Evolutionary conservation across 2,113 vertebrate genomes (phyloP).

Genomic region (sheep (Ovis aries)): DNA sequence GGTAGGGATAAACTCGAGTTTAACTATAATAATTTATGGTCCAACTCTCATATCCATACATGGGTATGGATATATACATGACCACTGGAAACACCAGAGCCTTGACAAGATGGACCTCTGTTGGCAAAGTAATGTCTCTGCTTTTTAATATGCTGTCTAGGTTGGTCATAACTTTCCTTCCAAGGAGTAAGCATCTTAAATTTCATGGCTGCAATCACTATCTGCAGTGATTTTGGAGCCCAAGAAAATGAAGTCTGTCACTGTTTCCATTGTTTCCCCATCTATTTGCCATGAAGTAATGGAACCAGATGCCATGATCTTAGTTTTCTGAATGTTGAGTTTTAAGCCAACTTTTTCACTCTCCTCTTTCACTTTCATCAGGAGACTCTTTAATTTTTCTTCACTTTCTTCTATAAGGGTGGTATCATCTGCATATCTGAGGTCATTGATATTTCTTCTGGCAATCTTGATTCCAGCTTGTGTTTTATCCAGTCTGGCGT

Average conservation of each 20-base stretch:
- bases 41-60: neutral
- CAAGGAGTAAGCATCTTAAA: neutral
- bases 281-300: neutral
- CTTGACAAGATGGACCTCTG: neutral
- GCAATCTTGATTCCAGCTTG: neutral
- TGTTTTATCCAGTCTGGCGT: fast-evolving
- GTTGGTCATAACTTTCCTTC: neutral
- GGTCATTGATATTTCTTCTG: fast-evolving
- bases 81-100: neutral
- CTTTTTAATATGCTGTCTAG: neutral
- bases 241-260: neutral
- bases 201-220: neutral
- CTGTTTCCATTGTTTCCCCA: neutral
- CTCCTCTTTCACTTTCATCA: neutral
- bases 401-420: neutral
- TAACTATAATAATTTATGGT: neutral
- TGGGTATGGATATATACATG: neutral
- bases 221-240: neutral
- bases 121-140: neutral
- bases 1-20: neutral
- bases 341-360: neutral
- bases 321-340: neutral
- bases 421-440: neutral
- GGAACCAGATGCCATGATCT: neutral
- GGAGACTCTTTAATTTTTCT: neutral